phyloP scores from a whole-genome alignment of 2,888 invertebrate species.

The Cecidostiba fungosa region DNA sequence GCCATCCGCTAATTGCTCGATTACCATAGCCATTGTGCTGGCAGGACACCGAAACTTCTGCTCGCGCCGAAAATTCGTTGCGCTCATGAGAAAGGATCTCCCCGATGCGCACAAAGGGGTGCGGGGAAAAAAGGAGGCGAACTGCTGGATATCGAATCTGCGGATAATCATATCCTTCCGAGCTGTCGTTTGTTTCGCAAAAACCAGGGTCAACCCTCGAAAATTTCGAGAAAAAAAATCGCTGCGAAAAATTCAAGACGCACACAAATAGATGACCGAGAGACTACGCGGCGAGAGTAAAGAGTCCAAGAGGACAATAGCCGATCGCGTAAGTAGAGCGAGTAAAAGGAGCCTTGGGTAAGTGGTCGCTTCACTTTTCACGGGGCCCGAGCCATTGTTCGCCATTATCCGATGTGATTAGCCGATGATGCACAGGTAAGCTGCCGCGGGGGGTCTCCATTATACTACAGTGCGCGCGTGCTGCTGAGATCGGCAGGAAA shows the following conservation, averaged over 20 bases:
- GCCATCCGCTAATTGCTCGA: slow-evolving; percentile 51
- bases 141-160: slow-evolving; percentile 11
- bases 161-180: background rate
- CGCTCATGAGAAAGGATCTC: slow-evolving; percentile 21
- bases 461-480: slow-evolving; percentile 55
- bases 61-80: slow-evolving; percentile 25
- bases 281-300: background rate
- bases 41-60: background rate
- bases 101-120: background rate
- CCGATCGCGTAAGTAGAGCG: slow-evolving; percentile 23
- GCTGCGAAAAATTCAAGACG: background rate
- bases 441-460: slow-evolving; percentile 79
- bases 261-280: background rate
- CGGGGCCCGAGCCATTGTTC: slow-evolving; percentile 76
- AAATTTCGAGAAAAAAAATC: background rate
- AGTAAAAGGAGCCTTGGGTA: slow-evolving; percentile 66
- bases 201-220: background rate
- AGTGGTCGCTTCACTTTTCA: slow-evolving; percentile 79
- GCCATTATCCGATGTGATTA: slow-evolving; percentile 76
- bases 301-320: slow-evolving; percentile 1
- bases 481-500: background rate
- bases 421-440: slow-evolving; percentile 80
- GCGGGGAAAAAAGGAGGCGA: background rate
- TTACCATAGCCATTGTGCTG: slow-evolving; percentile 53
- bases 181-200: background rate